Percentiles rank a stretch among this genome's conserved stretches.
These are phyloP conservation scores for Eidolon dupreanum DNA, from an alignment of 2,797 vertebrate genomes.

Conservation along the genomic window DNA sequence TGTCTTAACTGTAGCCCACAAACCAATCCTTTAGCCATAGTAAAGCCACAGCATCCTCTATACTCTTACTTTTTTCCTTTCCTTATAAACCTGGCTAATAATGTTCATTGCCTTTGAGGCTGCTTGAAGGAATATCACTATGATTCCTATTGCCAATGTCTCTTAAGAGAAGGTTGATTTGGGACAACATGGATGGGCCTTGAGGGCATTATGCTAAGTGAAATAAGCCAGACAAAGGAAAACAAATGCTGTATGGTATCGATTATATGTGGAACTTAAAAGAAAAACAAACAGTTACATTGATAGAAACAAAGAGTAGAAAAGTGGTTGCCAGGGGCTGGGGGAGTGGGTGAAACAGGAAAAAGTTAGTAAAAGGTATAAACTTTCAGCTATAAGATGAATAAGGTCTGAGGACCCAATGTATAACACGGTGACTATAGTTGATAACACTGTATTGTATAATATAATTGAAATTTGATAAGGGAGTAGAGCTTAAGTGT, in stretches of 20 bases:
- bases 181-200: not conserved
- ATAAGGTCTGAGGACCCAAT: not conserved
- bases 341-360: not conserved
- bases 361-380: not conserved
- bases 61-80: not conserved
- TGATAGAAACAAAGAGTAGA: not conserved
- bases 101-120: not conserved
- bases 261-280: not conserved
- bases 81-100: not conserved
- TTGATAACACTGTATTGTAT: not conserved
- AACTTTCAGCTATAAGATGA: not conserved
- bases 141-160: not conserved
- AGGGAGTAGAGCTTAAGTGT: not conserved
- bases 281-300: not conserved
- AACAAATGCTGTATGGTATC: not conserved
- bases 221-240: not conserved
- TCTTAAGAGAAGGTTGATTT: not conserved
- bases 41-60: not conserved
- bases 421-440: not conserved
- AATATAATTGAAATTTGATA: not conserved
- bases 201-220: not conserved
- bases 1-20: not conserved
- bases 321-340: not conserved
- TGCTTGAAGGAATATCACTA: not conserved
- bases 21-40: not conserved